These are phyloP conservation scores for Hymenopus coronatus DNA, from an alignment of 2,888 invertebrate species.

Conservation along the genomic window DNA sequence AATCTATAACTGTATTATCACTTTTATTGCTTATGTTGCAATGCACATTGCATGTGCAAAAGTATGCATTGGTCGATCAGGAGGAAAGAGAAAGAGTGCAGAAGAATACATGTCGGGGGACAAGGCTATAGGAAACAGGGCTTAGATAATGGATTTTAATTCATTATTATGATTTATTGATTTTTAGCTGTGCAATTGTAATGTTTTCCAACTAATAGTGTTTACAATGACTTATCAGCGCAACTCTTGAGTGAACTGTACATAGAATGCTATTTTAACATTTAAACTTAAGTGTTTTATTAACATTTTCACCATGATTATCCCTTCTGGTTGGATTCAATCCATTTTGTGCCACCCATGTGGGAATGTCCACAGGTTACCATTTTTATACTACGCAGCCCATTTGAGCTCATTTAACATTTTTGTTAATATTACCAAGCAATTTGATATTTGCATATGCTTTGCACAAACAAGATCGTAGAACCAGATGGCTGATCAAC, in stretches of 20 bases:
- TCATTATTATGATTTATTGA: too few species aligned
- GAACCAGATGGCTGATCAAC: conserved; percentile 14
- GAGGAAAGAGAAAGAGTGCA: too few species aligned
- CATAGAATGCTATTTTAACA: not conserved
- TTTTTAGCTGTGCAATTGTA: too few species aligned
- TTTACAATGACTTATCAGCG: not conserved
- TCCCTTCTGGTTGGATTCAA: conserved; percentile 18
- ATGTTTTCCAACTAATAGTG: too few species aligned
- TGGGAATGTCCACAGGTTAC: not conserved
- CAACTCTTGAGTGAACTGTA: not conserved
- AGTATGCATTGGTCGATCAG: too few species aligned
- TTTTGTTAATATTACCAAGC: not conserved
- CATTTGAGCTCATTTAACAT: not conserved
- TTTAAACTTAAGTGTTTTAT: not conserved
- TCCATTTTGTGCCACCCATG: conserved; percentile 20
- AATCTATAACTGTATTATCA: too few species aligned
- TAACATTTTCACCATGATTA: conserved; percentile 3
- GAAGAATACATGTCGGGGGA: too few species aligned
- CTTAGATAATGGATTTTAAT: too few species aligned
- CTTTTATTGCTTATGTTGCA: too few species aligned
- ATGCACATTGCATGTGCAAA: too few species aligned
- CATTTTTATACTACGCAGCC: not conserved
- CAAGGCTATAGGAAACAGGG: too few species aligned
- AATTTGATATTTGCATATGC: not conserved
- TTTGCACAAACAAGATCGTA: conserved; percentile 14